phyloP scores from a whole-genome alignment of 2,888 invertebrate genomes.

The Steromphala cineraria region DNA sequence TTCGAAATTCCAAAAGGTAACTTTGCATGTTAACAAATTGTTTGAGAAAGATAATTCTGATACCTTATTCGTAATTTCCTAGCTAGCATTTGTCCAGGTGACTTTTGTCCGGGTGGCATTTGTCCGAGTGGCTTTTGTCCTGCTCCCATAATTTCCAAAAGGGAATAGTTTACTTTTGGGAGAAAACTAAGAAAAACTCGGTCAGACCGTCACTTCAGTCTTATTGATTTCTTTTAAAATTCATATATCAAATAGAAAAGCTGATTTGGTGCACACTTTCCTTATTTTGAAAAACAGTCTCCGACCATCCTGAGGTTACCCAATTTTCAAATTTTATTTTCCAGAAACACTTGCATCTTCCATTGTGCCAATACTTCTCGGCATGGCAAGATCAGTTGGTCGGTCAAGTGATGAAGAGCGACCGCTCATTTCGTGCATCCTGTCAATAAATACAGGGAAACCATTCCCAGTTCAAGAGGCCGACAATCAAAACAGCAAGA shows the following conservation, averaged over 20 bases:
- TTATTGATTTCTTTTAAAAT: neutral
- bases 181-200: too few species aligned
- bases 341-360: constrained; percentile 88
- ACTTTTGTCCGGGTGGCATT: too few species aligned
- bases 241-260: neutral
- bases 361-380: constrained; percentile 90
- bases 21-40: neutral
- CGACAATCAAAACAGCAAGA: neutral
- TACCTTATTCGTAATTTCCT: too few species aligned
- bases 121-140: too few species aligned
- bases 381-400: constrained; percentile 93
- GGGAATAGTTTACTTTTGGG: too few species aligned
- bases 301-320: too few species aligned
- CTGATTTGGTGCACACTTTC: too few species aligned
- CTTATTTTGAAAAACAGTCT: too few species aligned
- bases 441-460: constrained; percentile 69
- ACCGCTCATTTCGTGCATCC: constrained; percentile 83
- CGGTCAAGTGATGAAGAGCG: constrained; percentile 85
- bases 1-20: constrained; percentile 66
- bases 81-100: too few species aligned
- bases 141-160: too few species aligned
- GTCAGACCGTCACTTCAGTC: too few species aligned
- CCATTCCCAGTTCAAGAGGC: neutral
- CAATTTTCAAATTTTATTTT: constrained; percentile 29
- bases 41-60: too few species aligned